Evolutionary conservation across 2,113 vertebrate genomes (phyloP).

Genomic region (Rhinopomastus cyanomelas): DNA sequence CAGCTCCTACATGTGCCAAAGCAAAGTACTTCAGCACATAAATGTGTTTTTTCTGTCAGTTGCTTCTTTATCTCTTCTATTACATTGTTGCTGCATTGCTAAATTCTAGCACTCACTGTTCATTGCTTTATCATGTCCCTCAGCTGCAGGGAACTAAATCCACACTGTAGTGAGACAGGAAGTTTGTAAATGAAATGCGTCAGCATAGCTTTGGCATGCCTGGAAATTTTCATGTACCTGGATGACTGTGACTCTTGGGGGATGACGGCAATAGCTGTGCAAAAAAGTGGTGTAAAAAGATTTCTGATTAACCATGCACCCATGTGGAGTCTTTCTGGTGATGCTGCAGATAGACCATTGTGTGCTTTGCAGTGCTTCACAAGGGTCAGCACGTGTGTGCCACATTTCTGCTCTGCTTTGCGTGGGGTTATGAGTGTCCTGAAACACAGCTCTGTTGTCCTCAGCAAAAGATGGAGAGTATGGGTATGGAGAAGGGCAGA

Average conservation of each 20-base stretch:
- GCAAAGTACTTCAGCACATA: neutral
- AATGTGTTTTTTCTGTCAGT: neutral
- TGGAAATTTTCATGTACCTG: neutral
- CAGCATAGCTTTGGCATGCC: neutral
- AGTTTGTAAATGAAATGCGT: neutral
- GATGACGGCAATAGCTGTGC: neutral
- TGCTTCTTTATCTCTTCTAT: conserved; percentile 11
- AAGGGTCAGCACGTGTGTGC: neutral
- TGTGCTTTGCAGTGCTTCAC: neutral
- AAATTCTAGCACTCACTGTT: neutral
- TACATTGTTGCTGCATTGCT: neutral
- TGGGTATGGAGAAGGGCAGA: neutral
- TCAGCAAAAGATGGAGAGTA: neutral
- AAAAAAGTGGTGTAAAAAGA: neutral
- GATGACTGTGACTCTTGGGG: neutral
- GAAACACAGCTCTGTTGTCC: neutral
- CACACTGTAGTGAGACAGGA: neutral
- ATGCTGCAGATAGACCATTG: neutral
- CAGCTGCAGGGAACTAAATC: neutral
- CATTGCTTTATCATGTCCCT: neutral
- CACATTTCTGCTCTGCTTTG: neutral
- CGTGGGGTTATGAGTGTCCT: neutral
- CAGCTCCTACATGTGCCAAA: neutral
- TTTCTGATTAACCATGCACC: neutral
- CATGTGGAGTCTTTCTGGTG: neutral